Base-by-base conservation (phyloP, 2,113 vertebrate genomes). In the Cebus imitator region DNA sequence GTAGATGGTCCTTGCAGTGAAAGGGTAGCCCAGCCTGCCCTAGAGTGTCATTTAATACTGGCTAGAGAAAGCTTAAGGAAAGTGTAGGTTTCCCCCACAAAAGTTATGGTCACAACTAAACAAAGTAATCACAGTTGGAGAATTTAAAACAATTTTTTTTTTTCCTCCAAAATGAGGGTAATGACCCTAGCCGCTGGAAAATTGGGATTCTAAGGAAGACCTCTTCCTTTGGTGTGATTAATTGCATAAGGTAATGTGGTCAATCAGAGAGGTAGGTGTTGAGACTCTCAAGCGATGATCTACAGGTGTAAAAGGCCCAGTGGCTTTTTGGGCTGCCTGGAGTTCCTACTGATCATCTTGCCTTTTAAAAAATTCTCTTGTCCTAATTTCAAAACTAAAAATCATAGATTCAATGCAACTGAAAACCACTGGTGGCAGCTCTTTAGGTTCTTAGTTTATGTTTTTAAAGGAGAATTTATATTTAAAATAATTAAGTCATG, bases 41-140 rank as follows among this genome's bases (percentile, higher is more conserved):
- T 80, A 73, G 30, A 70, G 81, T 97, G 97, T 87, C 82, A 43
- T 57, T 91, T 58, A 88, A 70, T 30, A 72, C 35, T 27, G 90
- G 93, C 96, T 96, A 94, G 72, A 89, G 58, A 88, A 97, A 83
- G 66, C 43, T 70, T 93, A 89, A 1, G 55, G 87, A 48, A 76
- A 87, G 61, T 58, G 79, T 90, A 92, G 80, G 84, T 93, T 98
- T 97, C 97, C 58, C 87, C 93, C 96, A 93, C 91, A 94, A 97
- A 95, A 97, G 84, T 75, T 78, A 30, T 76, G 35, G 30, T 94
- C 82, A 82, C 25, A 88, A 48, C 61, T 79, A 79, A 92, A 50
- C 14, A 20, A 88, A 95, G 91, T 93, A 91, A 96, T 88, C 57
- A 76, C 86, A 95, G 52, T 61, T 66, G 4, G 58, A 80, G 37